Percentiles rank a stretch among this genome's conserved stretches.
phyloP scores from a whole-genome alignment of 1,140 invertebrate genomes.

The Whitmania pigra region DNA sequence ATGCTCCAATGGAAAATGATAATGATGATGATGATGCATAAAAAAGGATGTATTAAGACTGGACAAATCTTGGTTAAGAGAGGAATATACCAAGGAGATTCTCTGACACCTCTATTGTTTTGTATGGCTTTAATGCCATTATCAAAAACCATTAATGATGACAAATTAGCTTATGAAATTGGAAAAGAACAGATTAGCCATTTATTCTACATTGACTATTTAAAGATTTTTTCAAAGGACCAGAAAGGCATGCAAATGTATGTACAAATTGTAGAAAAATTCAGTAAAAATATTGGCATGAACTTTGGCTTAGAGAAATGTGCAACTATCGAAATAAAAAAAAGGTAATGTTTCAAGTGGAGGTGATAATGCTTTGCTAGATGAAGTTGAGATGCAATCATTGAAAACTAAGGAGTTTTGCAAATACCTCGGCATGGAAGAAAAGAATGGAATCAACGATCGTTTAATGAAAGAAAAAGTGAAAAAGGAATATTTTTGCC shows the following conservation, averaged over 20 bases:
- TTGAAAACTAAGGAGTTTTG: not conserved
- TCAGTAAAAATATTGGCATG: constrained; percentile 2
- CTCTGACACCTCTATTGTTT: not conserved
- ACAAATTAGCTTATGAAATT: not conserved
- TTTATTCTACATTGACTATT: not conserved
- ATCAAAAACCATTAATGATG: not conserved
- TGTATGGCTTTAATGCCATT: not conserved
- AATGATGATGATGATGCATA: too few species aligned
- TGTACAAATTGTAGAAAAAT: not conserved
- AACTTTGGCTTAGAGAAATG: not conserved
- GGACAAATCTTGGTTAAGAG: not conserved
- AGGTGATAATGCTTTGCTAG: not conserved
- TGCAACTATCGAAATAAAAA: constrained; percentile 4
- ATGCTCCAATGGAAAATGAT: too few species aligned
- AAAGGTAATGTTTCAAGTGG: not conserved
- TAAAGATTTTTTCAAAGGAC: not conserved
- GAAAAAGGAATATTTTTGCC: too few species aligned
- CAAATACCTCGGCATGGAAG: not conserved
- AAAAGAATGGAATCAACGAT: too few species aligned
- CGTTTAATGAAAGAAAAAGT: too few species aligned
- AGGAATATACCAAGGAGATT: not conserved
- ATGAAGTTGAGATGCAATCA: not conserved
- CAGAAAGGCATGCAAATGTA: not conserved
- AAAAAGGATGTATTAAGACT: not conserved
- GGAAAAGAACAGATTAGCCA: not conserved